Evolutionary conservation across 2,113 vertebrate species (phyloP), one percentile per base, ranked within the genome.

Genomic region (Agelaius phoeniceus): DNA sequence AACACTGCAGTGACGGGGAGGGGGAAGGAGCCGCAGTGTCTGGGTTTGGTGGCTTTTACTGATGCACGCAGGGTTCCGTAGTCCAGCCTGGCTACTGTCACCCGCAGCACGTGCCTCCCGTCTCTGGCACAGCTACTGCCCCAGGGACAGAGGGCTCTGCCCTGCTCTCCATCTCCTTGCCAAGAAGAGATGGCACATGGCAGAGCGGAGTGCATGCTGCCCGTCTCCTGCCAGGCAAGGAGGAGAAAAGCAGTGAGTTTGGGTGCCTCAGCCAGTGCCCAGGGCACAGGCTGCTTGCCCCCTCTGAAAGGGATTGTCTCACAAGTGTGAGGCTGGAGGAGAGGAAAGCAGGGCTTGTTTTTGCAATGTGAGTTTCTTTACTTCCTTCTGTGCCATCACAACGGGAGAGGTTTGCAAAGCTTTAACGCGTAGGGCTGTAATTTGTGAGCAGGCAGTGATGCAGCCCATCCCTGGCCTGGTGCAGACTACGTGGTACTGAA

Each of bases 51-150:
- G 41, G 6, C 48, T 76, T 31, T 17, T 23, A 35, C 48, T 1
- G 5, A 18, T 3, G 2, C 15, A 4, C 0, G 0, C 4, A 3
- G 15, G 20, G 30, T 39, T 44, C 33, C 33, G 5, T 39, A 5
- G 48, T 15, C 30, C 19, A 7, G 7, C 46, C 55, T n/a, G 41
- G 28, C 41, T 75, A 66, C 39, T 0, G 2, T 28, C 3, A 2
- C 41, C 43, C 14, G 52, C 41, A 52, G 44, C 20, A 41, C 0
- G 0, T 57, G 54, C 0, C 0, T 61, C 49, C 39, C 43, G 41
- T 19, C 39, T 76, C 48, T 0, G 0, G 21, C 58, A 79, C 39
- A 24, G 13, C 54, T 15, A 2, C 67, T 68, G 59, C 31, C 57
- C 4, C 1, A 22, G 33, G 33, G 41, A 54, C 1, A 5, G 37